Evolutionary conservation across 1,140 invertebrate genomes (phyloP).

Genomic region (Xylocopa sonorina): DNA sequence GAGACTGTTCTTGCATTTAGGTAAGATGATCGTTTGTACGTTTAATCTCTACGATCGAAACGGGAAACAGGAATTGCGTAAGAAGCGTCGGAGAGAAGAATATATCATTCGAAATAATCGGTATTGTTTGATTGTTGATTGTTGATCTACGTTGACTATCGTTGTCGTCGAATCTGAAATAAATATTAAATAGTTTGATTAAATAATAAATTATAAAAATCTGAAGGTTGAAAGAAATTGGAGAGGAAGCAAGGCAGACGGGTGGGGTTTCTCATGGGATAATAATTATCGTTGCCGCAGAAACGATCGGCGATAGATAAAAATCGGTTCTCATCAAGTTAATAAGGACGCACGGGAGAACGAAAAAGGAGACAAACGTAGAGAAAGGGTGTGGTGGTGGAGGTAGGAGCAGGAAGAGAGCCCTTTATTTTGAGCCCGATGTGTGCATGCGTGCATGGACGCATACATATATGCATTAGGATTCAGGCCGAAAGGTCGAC

Average conservation of each 20-base stretch:
- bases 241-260: background rate
- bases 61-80: slow-evolving; percentile 48
- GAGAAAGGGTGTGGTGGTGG: background rate
- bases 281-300: slow-evolving; percentile 36
- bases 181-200: too few species aligned
- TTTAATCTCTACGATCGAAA: background rate
- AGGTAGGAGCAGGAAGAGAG: background rate
- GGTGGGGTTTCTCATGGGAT: background rate
- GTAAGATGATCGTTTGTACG: too few species aligned
- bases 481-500: slow-evolving; percentile 24
- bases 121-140: too few species aligned
- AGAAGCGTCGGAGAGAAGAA: slow-evolving; percentile 26
- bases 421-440: slow-evolving; percentile 9
- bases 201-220: too few species aligned
- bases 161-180: too few species aligned
- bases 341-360: slow-evolving; percentile 28
- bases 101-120: too few species aligned
- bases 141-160: too few species aligned
- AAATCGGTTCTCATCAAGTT: slow-evolving; percentile 38
- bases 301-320: slow-evolving; percentile 49
- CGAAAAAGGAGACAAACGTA: background rate
- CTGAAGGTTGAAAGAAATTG: too few species aligned
- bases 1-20: too few species aligned
- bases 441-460: too few species aligned
- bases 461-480: slow-evolving; percentile 41